Evolutionary conservation across 2,888 invertebrate genomes (phyloP), one percentile per base, ranked within the genome.

Genomic region (Epinotia ramella): DNA sequence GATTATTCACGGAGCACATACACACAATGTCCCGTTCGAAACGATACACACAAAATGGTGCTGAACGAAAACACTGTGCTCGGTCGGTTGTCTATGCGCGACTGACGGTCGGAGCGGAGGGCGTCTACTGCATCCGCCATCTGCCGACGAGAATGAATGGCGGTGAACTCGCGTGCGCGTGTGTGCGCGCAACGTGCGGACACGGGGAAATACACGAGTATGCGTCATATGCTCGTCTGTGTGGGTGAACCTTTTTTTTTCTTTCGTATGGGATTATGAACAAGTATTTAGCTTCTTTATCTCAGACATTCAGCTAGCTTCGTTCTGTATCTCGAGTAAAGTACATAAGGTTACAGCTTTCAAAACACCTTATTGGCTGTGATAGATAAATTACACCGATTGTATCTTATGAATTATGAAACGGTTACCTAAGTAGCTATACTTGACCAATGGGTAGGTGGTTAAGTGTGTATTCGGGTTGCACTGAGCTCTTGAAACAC

Each of bases 91-190:
- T 93, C 93, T 93, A 93, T 93, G 92, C 93, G 89, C 93, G 93
- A 93, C 93, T 92, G 93, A 93, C 91, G 89, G 74, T 71, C 68
- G 65, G 75, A 75, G 75, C 73, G 78, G 89, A 89, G 89, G 89
- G 92, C 94, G 92, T 91, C 91, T 89, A 90, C 93, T 92, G 92
- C 92, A 93, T 94, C 94, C 93, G 94, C 94, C 94, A 94, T 94
- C 94, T 94, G 93, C 94, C 93, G 94, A 92, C 93, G 90, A 89
- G 92, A 94, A 92, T 92, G 93, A 94, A 93, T 91, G 91, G 79
- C 91, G 90, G 90, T 91, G 89, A 91, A 91, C 91, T 90, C 88
- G 88, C 78, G 77, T 80, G 83, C 82, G 83, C 78, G 78, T 81
- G 90, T 91, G 89, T 89, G 90, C 84, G 87, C 80, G 73, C 78